Percentiles rank a stretch among this genome's conserved stretches.
Evolutionary conservation across 2,797 vertebrate species (phyloP).

Genomic region (Nannoperca australis): DNA sequence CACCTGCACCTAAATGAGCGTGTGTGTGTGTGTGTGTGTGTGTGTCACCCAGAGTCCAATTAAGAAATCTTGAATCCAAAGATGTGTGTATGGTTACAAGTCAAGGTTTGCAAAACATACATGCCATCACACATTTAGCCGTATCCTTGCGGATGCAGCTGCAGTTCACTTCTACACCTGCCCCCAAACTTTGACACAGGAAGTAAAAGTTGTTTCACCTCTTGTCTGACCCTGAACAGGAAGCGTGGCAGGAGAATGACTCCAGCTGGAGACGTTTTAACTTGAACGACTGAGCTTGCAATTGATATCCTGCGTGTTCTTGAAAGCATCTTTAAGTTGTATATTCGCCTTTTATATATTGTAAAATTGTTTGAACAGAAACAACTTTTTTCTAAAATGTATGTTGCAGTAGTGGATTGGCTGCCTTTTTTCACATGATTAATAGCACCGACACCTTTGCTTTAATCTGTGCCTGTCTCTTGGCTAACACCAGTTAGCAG

Average conservation of each 20-base stretch:
- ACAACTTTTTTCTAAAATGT: not conserved
- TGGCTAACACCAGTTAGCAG: not conserved
- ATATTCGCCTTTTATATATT: not conserved
- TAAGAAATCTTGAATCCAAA: not conserved
- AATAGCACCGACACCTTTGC: too few species aligned
- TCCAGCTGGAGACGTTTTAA: slow-evolving; percentile 38
- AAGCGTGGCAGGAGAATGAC: slow-evolving; percentile 41
- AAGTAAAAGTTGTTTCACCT: slow-evolving; percentile 64
- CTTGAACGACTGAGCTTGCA: not conserved
- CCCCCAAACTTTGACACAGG: slow-evolving; percentile 70
- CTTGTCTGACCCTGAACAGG: slow-evolving; percentile 49
- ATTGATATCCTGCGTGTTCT: not conserved
- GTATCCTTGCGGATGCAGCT: slow-evolving; percentile 78
- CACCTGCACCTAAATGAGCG: not conserved
- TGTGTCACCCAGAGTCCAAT: not conserved
- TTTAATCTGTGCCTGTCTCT: not conserved
- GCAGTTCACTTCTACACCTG: slow-evolving; percentile 70
- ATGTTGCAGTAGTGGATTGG: too few species aligned
- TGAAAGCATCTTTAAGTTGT: not conserved
- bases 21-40: not conserved
- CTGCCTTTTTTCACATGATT: not conserved
- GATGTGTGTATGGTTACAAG: not conserved
- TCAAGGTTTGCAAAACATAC: slow-evolving; percentile 32
- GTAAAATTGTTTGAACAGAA: not conserved
- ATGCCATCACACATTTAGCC: slow-evolving; percentile 20